These are phyloP conservation scores for Siderastrea radians DNA, from an alignment of 92 coral and sea anemone genomes.

Conservation along the genomic window DNA sequence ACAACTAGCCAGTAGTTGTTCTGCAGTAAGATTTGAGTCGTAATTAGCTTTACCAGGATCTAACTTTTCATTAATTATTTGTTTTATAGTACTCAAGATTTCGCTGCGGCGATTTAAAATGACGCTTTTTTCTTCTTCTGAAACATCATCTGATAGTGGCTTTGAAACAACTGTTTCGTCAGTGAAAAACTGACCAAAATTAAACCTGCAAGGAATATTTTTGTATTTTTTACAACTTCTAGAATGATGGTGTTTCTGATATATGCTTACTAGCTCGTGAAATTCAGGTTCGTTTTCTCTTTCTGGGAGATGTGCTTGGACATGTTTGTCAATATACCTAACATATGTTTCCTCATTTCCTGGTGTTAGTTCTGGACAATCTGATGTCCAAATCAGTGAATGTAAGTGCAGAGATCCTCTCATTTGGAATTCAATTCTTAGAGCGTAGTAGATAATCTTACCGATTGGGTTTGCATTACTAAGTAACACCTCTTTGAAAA, in stretches of 20 bases:
- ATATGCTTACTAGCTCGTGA: no score
- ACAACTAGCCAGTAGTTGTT: no score
- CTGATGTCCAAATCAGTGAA: slow-evolving; percentile 71
- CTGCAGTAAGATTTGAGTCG: background rate
- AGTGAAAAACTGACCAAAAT: no score
- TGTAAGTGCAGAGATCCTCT: slow-evolving; percentile 67
- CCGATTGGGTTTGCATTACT: slow-evolving; percentile 54
- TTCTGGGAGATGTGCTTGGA: slow-evolving; percentile 59
- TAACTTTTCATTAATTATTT: slow-evolving; percentile 51
- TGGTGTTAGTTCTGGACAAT: slow-evolving; percentile 46
- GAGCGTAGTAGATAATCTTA: slow-evolving; percentile 56
- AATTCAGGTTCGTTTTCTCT: background rate
- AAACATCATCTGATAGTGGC: no score
- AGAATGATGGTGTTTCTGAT: no score
- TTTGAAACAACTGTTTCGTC: no score
- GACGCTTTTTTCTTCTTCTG: no score
- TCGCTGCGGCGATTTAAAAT: slow-evolving; percentile 28
- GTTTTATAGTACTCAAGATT: slow-evolving; percentile 46
- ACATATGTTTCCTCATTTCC: slow-evolving; percentile 47
- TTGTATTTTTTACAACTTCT: background rate
- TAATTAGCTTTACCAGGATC: slow-evolving; percentile 38
- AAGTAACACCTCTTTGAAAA: slow-evolving; percentile 45
- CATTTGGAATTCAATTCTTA: slow-evolving; percentile 53
- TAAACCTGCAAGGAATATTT: no score
- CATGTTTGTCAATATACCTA: slow-evolving; percentile 57